phyloP scores from a whole-genome alignment of 1,140 invertebrate species.

The Phenacoccus solenopsis region DNA sequence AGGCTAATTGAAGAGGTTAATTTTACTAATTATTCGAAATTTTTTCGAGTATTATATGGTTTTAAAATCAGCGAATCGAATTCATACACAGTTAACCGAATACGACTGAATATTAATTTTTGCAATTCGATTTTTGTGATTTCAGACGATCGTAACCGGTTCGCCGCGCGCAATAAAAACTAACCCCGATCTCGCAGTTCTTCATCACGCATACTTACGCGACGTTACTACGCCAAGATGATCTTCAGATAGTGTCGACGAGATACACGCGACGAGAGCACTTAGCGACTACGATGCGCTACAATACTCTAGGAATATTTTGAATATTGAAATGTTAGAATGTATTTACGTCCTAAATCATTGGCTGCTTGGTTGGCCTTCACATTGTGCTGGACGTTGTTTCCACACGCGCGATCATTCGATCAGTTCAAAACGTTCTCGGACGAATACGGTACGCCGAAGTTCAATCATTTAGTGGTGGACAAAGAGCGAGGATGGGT shows the following conservation, averaged over 20 bases:
- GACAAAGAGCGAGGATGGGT: constrained; percentile 83
- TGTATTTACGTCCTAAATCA: background rate
- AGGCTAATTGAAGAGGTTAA: no score
- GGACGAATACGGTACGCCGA: constrained; percentile 39
- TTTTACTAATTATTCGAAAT: no score
- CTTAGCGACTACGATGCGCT: background rate
- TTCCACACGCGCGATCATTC: background rate
- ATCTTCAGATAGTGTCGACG: background rate
- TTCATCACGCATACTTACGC: no score
- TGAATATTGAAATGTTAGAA: constrained; percentile 8
- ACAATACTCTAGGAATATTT: background rate
- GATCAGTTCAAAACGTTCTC: constrained; percentile 19
- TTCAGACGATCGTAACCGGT: no score
- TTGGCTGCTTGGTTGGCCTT: background rate
- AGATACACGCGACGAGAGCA: background rate
- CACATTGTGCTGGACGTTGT: background rate
- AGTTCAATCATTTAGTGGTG: constrained; percentile 76
- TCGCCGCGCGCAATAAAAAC: no score
- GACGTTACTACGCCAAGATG: no score
- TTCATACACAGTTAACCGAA: no score
- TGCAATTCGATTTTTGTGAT: no score
- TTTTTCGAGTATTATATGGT: no score
- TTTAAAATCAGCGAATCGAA: no score
- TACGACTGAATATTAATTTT: no score
- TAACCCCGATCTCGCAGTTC: no score